Evolutionary conservation across 2,113 vertebrate genomes (phyloP), one percentile per base, ranked within the genome.

Genomic region (Aegithalos caudatus): DNA sequence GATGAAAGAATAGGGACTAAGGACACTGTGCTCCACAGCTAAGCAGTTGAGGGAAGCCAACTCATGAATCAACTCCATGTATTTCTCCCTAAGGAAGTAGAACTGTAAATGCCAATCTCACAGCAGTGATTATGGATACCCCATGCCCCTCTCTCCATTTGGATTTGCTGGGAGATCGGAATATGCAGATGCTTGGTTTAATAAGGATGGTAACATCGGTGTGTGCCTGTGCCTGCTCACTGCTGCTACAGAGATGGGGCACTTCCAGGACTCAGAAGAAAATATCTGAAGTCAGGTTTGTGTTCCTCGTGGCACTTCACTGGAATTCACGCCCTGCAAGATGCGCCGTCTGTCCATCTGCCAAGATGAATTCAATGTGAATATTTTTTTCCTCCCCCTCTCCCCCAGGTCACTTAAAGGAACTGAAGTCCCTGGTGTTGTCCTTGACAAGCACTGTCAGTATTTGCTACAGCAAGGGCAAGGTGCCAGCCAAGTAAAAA

Each of bases 401-500:
- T 66, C 6, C 16, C 17, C 45, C 44, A 78, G 54, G 71, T 74
- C 86, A 80, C 64, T 66, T 82, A 31, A 87, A 35, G 81, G 37
- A 85, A 79, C 37, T 58, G 45, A 89, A 95, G 53, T 53, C 86
- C 61, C 70, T n/a, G 29, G 25, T 53, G 58, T 17, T 85, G 86
- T 61, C 95, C 94, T 95, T 95, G 84, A 94, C 73, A 94, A 91
- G 62, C 23, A 24, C 70, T 69, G 58, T 45, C 83, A 92, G 73
- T 61, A 33, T 81, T 69, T 92, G 81, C 78, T 82, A 61, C n/a
- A 89, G 78, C 1, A 3, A 96, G 84, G 95, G 95, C 65, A 94
- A 83, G 62, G 58, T 92, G 91, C 81, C 94, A 96, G 81, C 50
- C 70, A 82, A 89, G 66, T 57, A 57, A 90, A 95, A 91, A 90